Conservation (phyloP, 2,113 vertebrate species). For the Vulpes ferrilata region DNA sequence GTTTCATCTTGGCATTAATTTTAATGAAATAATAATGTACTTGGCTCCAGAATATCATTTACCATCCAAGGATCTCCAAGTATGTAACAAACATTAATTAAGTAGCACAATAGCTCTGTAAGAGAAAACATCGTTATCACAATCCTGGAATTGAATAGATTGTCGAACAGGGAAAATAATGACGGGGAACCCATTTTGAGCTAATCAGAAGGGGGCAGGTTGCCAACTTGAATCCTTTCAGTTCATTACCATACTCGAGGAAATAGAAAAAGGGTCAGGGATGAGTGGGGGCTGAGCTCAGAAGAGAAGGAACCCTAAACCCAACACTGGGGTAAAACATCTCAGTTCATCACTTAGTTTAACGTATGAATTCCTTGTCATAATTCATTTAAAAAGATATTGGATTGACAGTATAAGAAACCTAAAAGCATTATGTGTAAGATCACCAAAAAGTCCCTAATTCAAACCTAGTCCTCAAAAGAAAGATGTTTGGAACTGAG, state of each 20-base stretch:
- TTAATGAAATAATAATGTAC: slow-evolving; percentile 73
- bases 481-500: not conserved
- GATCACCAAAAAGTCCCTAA: not conserved
- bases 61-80: slow-evolving; percentile 68
- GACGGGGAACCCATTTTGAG: slow-evolving; percentile 1
- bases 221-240: slow-evolving; percentile 27
- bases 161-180: slow-evolving; percentile 51
- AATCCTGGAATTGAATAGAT: slow-evolving; percentile 55
- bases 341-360: not conserved
- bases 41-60: slow-evolving; percentile 60
- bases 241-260: not conserved
- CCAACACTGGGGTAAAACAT: not conserved
- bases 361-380: not conserved
- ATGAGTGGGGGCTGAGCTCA: not conserved
- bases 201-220: slow-evolving; percentile 26
- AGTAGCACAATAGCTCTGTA: slow-evolving; percentile 43
- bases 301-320: not conserved
- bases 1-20: slow-evolving; percentile 74
- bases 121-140: slow-evolving; percentile 55
- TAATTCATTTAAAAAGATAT: not conserved
- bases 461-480: not conserved
- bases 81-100: slow-evolving; percentile 75
- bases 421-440: not conserved
- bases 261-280: not conserved
- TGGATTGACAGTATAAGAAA: not conserved